Conservation (phyloP, 2,888 invertebrate genomes). For the Coenonympha glycerion region DNA sequence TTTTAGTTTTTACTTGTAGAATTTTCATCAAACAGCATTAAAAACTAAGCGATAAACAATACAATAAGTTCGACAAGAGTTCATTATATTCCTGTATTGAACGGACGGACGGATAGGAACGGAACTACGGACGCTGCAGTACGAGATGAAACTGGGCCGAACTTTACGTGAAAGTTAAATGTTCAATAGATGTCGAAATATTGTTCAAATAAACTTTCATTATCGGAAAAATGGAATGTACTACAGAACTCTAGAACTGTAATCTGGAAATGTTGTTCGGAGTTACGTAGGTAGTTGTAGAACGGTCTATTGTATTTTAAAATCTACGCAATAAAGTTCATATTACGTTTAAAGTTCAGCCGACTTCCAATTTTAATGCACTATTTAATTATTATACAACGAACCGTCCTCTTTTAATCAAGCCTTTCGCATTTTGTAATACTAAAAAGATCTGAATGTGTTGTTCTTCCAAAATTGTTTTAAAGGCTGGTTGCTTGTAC, state of each 20-base stretch:
- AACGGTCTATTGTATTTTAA: neutral
- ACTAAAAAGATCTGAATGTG: too few species aligned
- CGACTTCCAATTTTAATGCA: neutral
- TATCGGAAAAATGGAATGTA: conserved; percentile 15
- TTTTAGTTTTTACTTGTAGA: neutral
- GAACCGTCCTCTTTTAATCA: too few species aligned
- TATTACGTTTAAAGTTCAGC: neutral
- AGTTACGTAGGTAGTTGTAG: conserved; percentile 4
- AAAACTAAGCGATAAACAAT: conserved; percentile 30
- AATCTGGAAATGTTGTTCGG: conserved; percentile 3
- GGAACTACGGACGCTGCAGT: conserved; percentile 28
- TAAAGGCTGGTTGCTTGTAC: too few species aligned
- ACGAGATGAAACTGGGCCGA: conserved; percentile 31
- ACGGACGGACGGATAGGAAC: conserved; percentile 28
- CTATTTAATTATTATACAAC: too few species aligned
- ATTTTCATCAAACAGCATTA: conserved; percentile 21
- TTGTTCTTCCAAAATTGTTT: too few species aligned
- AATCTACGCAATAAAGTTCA: neutral
- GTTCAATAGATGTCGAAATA: conserved; percentile 29
- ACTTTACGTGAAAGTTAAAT: conserved; percentile 21
- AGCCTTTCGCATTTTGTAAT: too few species aligned
- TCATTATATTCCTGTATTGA: too few species aligned
- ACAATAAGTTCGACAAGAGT: conserved; percentile 27
- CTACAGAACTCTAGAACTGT: neutral
- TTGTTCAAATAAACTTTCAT: conserved; percentile 25